Conservation (phyloP, 2,888 invertebrate genomes). For the Cephus runcator region DNA sequence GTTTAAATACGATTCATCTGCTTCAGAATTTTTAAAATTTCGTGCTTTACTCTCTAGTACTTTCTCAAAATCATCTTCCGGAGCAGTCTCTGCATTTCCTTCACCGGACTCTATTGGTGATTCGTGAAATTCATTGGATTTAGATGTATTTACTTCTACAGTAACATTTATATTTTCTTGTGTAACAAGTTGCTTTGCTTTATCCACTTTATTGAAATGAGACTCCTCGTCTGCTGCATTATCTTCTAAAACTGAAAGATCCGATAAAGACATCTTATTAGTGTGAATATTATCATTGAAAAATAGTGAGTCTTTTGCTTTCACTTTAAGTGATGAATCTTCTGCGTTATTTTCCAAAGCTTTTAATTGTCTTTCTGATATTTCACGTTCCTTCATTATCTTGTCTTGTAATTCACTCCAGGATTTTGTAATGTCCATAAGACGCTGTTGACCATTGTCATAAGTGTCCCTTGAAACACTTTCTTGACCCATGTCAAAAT, state of each 20-base stretch:
- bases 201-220: neutral
- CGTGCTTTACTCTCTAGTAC: neutral
- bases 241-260: neutral
- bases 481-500: neutral
- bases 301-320: neutral
- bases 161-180: neutral
- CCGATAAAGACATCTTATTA: neutral
- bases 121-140: neutral
- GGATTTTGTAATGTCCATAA: slow-evolving; percentile 31
- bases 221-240: neutral
- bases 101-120: neutral
- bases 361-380: slow-evolving; percentile 30
- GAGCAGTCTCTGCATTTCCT: neutral
- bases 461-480: neutral
- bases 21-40: neutral
- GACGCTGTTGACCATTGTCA: slow-evolving; percentile 18
- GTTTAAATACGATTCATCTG: neutral
- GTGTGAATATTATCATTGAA: neutral
- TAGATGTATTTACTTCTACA: neutral
- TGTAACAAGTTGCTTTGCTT: neutral
- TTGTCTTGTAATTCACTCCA: slow-evolving; percentile 35
- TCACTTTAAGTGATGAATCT: neutral
- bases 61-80: neutral
- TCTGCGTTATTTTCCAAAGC: slow-evolving; percentile 15
- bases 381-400: slow-evolving; percentile 34